Percentiles rank a stretch among this genome's conserved stretches.
phyloP scores from a whole-genome alignment of 2,888 invertebrate genomes.

The Lissocephala sabroskyi region DNA sequence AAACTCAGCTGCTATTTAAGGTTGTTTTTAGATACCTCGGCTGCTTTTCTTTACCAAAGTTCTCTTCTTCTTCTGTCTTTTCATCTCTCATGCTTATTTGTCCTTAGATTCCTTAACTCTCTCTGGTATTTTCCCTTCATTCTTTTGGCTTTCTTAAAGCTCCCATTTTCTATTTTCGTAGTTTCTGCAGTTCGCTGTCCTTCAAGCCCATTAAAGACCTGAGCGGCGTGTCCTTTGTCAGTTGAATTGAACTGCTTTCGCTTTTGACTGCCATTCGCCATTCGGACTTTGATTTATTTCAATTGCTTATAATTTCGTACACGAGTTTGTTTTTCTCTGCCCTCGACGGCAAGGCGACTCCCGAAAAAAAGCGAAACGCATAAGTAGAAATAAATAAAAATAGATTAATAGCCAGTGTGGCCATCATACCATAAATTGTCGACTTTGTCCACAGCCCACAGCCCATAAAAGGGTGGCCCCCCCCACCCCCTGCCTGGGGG shows the following conservation, averaged over 20 bases:
- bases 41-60: no score
- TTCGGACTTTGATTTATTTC: slow-evolving; percentile 58
- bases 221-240: no score
- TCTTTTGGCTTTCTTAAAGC: background rate
- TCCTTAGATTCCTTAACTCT: no score
- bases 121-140: background rate
- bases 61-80: no score
- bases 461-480: slow-evolving; percentile 28
- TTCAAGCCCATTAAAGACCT: no score
- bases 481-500: no score
- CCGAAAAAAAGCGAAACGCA: slow-evolving; percentile 19
- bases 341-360: background rate
- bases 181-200: background rate
- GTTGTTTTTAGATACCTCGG: no score
- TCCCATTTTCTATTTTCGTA: background rate
- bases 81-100: no score
- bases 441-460: slow-evolving; percentile 10
- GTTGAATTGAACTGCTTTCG: no score
- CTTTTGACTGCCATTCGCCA: slow-evolving; percentile 28
- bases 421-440: slow-evolving; percentile 45
- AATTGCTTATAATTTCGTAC: slow-evolving; percentile 59
- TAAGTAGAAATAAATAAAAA: slow-evolving; percentile 59
- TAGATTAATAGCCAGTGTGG: slow-evolving; percentile 52
- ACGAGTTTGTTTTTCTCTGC: slow-evolving; percentile 24
- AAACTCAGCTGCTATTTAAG: no score